Conservation (phyloP, 1,140 invertebrate genomes). For the Sipha flava region DNA sequence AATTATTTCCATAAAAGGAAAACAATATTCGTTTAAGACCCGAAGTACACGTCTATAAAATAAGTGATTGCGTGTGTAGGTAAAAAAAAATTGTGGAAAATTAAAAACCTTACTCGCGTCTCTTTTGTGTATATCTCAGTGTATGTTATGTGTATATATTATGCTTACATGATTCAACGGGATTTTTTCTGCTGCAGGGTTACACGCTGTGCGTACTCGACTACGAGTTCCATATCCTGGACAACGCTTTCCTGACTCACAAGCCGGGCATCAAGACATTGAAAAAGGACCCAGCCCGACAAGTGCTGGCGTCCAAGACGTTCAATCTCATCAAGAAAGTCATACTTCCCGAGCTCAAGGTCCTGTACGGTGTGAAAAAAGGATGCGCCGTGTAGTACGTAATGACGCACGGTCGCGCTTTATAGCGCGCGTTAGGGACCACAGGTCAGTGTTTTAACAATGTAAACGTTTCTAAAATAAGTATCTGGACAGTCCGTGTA, state of each 20-base stretch:
- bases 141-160: too few species aligned
- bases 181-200: conserved; percentile 53
- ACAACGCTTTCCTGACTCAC: conserved; percentile 82
- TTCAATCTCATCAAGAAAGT: conserved; percentile 69
- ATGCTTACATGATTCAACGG: too few species aligned
- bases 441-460: background rate
- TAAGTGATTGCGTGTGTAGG: too few species aligned
- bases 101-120: too few species aligned
- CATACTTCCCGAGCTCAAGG: conserved; percentile 73
- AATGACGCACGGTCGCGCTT: background rate
- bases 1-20: too few species aligned
- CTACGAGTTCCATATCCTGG: conserved; percentile 81
- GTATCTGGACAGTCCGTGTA: too few species aligned
- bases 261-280: conserved; percentile 76
- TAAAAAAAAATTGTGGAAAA: too few species aligned
- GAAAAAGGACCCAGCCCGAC: conserved; percentile 64
- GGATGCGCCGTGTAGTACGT: conserved; percentile 63
- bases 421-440: background rate
- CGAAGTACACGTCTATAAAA: too few species aligned
- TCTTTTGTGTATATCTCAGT: too few species aligned
- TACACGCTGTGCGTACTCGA: conserved; percentile 77
- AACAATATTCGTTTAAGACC: too few species aligned
- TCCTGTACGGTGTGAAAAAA: conserved; percentile 67
- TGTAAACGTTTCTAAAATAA: too few species aligned
- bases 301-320: conserved; percentile 65